Evolutionary conservation across 1,140 invertebrate species (phyloP).

Genomic region (Panonychus citri): DNA sequence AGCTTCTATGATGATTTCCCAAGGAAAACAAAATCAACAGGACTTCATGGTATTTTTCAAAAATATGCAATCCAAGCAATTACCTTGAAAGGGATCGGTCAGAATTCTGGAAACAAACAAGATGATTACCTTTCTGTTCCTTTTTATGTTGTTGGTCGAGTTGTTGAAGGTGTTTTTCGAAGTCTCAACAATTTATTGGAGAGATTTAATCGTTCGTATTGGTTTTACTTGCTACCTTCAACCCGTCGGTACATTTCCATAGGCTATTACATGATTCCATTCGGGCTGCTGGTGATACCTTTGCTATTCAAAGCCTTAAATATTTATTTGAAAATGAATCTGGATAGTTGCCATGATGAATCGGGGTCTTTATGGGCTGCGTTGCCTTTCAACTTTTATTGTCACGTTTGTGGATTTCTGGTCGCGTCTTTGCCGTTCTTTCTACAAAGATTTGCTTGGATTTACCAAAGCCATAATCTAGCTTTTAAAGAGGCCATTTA

Average conservation of each 20-base stretch:
- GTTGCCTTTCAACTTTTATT: conserved; percentile 8
- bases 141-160: conserved; percentile 22
- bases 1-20: conserved; percentile 44
- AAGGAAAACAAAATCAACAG: conserved; percentile 71
- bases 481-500: not conserved
- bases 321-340: conserved; percentile 33
- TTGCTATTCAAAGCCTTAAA: conserved; percentile 45
- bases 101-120: not conserved
- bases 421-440: not conserved
- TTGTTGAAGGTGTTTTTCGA: conserved; percentile 70
- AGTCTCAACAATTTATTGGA: conserved; percentile 88
- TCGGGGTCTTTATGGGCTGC: conserved; percentile 9
- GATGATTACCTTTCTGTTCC: conserved; percentile 7
- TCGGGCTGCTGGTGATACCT: conserved; percentile 47
- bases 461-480: not conserved
- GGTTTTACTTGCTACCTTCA: conserved; percentile 78
- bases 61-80: conserved; percentile 28
- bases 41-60: conserved; percentile 84
- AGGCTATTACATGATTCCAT: conserved; percentile 68
- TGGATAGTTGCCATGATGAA: conserved; percentile 7
- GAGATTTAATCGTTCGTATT: conserved; percentile 91
- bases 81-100: conserved; percentile 11
- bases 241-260: conserved; percentile 82
- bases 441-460: not conserved
- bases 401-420: conserved; percentile 10